Conservation (phyloP, 2,888 invertebrate genomes). For the Ceraclea dissimilis region DNA sequence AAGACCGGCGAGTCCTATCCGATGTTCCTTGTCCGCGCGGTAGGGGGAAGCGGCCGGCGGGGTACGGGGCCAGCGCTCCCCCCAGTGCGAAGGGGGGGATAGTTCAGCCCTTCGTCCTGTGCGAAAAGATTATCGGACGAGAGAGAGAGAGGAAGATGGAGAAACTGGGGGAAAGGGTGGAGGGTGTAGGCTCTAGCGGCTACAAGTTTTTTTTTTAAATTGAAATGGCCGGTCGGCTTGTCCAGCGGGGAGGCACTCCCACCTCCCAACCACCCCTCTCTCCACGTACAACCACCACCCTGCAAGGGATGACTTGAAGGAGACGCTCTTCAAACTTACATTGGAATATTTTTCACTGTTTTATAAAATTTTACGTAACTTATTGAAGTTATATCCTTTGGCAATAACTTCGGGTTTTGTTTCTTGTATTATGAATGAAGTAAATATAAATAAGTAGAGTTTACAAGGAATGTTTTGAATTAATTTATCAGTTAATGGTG, state of each 20-base stretch:
- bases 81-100: slow-evolving; percentile 8
- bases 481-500: no score
- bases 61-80: slow-evolving; percentile 37
- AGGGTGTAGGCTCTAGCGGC: slow-evolving; percentile 32
- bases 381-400: neutral
- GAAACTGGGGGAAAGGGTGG: slow-evolving; percentile 39
- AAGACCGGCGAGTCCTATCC: slow-evolving; percentile 16
- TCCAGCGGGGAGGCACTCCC: slow-evolving; percentile 43
- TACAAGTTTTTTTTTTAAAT: slow-evolving; percentile 54
- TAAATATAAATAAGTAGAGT: no score
- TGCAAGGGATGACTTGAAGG: slow-evolving; percentile 13
- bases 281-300: slow-evolving; percentile 25
- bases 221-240: slow-evolving; percentile 54
- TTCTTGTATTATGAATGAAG: no score
- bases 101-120: slow-evolving; percentile 30
- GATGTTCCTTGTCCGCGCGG: slow-evolving; percentile 12
- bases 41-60: slow-evolving; percentile 6
- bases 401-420: no score
- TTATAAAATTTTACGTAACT: neutral
- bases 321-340: slow-evolving; percentile 7
- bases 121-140: slow-evolving; percentile 46
- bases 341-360: neutral
- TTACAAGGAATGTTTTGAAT: no score
- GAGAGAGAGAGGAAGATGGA: slow-evolving; percentile 33
- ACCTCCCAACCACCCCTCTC: slow-evolving; percentile 32